phyloP scores from a whole-genome alignment of 1,140 invertebrate genomes.

The Druon quercuslanigerum region DNA sequence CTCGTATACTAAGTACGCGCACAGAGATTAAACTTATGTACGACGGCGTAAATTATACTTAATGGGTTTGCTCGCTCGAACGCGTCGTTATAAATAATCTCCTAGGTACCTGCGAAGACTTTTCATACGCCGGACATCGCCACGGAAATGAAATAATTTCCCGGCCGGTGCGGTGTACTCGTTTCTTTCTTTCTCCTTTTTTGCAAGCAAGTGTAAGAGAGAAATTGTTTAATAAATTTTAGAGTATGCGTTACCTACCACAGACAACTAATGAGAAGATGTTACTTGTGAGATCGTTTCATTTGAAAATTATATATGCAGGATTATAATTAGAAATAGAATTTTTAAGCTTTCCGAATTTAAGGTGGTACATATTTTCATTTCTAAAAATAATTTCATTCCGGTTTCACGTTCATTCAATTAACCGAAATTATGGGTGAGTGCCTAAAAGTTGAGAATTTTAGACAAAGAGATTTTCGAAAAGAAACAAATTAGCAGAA shows the following conservation, averaged over 20 bases:
- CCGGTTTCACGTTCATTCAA: too few species aligned
- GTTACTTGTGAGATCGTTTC: too few species aligned
- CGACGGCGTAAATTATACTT: conserved; percentile 24
- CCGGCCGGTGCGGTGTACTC: not conserved
- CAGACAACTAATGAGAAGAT: not conserved
- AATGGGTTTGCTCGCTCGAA: conserved; percentile 17
- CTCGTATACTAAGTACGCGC: conserved; percentile 13
- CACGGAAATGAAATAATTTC: conserved; percentile 29
- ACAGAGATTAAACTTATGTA: conserved; percentile 24
- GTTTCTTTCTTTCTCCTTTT: not conserved
- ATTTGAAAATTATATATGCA: too few species aligned
- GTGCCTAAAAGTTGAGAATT: too few species aligned
- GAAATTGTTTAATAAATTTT: conserved; percentile 1
- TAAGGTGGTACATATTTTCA: too few species aligned
- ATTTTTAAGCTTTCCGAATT: too few species aligned
- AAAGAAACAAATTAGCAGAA: too few species aligned
- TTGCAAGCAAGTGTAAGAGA: not conserved
- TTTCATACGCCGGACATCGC: conserved; percentile 12
- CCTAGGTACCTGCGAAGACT: conserved; percentile 25
- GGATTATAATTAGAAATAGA: too few species aligned
- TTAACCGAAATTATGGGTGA: too few species aligned
- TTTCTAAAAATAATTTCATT: too few species aligned
- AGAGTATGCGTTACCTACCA: not conserved
- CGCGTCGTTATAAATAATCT: conserved; percentile 30
- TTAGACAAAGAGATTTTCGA: too few species aligned